These are phyloP conservation scores for Atrina japonica DNA, from an alignment of 2,888 invertebrate genomes.

Conservation along the genomic window DNA sequence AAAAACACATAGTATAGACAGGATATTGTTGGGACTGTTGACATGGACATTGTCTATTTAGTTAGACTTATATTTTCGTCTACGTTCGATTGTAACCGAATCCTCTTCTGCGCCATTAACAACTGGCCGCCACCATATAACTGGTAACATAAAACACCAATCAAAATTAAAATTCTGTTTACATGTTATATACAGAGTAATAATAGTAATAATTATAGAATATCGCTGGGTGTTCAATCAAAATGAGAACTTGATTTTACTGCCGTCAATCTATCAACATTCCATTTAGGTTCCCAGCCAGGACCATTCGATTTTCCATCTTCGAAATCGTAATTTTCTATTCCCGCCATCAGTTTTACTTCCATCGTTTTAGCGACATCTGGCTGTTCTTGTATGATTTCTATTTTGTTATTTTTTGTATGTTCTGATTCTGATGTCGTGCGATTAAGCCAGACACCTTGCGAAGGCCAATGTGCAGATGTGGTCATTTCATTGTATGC, in stretches of 20 bases:
- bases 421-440: slow-evolving; percentile 14
- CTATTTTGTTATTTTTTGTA: slow-evolving; percentile 26
- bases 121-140: too few species aligned
- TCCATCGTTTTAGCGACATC: slow-evolving; percentile 48
- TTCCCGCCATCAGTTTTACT: slow-evolving; percentile 38
- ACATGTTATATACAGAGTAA: too few species aligned
- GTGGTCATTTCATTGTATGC: slow-evolving; percentile 61
- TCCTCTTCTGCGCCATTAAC: too few species aligned
- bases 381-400: slow-evolving; percentile 42
- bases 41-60: too few species aligned
- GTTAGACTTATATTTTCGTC: too few species aligned
- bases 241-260: slow-evolving; percentile 9
- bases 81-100: too few species aligned
- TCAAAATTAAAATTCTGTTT: too few species aligned
- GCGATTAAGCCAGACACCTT: slow-evolving; percentile 50
- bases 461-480: slow-evolving; percentile 72
- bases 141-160: too few species aligned
- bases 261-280: neutral
- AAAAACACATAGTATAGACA: too few species aligned
- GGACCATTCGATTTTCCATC: slow-evolving; percentile 45
- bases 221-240: too few species aligned
- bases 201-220: too few species aligned
- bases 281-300: slow-evolving; percentile 37
- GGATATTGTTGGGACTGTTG: too few species aligned
- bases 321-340: slow-evolving; percentile 42